Conservation (phyloP, 2,888 invertebrate genomes). For the Xestobium rufovillosum region DNA sequence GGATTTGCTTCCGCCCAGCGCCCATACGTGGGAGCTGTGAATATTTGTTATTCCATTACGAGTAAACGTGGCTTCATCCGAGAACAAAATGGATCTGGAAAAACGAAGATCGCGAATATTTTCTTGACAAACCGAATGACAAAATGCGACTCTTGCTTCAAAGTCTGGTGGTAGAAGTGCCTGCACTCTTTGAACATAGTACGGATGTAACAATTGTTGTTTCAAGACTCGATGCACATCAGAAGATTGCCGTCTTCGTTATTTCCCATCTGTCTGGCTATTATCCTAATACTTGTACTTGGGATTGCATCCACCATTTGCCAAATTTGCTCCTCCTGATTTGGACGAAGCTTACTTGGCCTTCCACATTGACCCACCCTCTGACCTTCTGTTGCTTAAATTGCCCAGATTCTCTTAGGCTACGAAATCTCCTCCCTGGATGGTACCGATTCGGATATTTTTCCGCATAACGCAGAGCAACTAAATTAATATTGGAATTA, state of each 20-base stretch:
- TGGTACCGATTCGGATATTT: conserved; percentile 5
- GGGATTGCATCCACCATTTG: conserved; percentile 4
- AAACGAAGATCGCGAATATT: conserved; percentile 3
- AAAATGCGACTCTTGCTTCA: too few species aligned
- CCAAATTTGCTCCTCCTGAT: conserved; percentile 5
- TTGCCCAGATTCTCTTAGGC: conserved; percentile 4
- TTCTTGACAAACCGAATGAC: conserved; percentile 1
- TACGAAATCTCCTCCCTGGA: conserved; percentile 4
- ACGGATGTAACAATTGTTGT: conserved; percentile 1
- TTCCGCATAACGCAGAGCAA: conserved; percentile 3
- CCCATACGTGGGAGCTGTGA: conserved; percentile 3
- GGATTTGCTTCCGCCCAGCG: conserved; percentile 3
- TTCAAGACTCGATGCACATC: conserved; percentile 1
- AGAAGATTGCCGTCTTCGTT: not conserved
- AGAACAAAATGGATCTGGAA: conserved; percentile 3
- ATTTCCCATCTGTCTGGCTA: conserved; percentile 3
- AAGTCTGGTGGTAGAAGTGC: conserved; percentile 5
- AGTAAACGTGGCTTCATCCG: conserved; percentile 5
- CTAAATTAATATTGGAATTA: conserved; percentile 5
- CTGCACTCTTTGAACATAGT: conserved; percentile 4
- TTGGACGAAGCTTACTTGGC: conserved; percentile 4
- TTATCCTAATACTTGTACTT: conserved; percentile 4
- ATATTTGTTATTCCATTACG: conserved; percentile 2
- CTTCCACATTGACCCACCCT: conserved; percentile 5
- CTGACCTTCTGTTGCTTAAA: conserved; percentile 2